Conservation (phyloP, 2,113 vertebrate species). For the Haliaeetus leucogaster region DNA sequence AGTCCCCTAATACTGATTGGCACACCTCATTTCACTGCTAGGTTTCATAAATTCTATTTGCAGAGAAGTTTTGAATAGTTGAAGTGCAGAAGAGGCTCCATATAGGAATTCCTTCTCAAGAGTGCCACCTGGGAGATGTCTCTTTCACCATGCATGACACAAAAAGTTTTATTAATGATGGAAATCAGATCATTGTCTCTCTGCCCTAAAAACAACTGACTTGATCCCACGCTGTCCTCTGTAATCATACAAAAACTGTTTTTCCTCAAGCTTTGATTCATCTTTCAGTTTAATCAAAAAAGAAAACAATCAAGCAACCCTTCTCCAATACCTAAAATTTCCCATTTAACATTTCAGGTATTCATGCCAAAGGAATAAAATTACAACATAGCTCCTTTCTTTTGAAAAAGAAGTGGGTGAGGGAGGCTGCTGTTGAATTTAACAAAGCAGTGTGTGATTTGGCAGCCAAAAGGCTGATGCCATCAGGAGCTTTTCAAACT, state of each 20-base stretch:
- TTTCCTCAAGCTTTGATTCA: background rate
- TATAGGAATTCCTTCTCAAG: background rate
- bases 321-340: background rate
- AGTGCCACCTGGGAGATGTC: background rate
- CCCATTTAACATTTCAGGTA: background rate
- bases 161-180: background rate
- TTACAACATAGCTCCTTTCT: background rate
- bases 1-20: background rate
- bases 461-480: background rate
- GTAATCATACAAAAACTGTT: background rate
- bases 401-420: background rate
- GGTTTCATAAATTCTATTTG: slow-evolving; percentile 4
- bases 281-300: background rate
- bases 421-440: background rate
- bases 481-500: slow-evolving; percentile 27
- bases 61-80: background rate
- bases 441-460: background rate
- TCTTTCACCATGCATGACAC: background rate
- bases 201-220: background rate
- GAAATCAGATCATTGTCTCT: background rate
- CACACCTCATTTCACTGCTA: background rate
- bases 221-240: background rate
- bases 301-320: background rate
- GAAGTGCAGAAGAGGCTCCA: background rate
- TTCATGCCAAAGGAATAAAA: slow-evolving; percentile 6